A percentile compares a stretch with the other conserved stretches of the same genome.
Evolutionary conservation across 2,888 invertebrate genomes (phyloP).

Genomic region (Sarcophaga carnaria): DNA sequence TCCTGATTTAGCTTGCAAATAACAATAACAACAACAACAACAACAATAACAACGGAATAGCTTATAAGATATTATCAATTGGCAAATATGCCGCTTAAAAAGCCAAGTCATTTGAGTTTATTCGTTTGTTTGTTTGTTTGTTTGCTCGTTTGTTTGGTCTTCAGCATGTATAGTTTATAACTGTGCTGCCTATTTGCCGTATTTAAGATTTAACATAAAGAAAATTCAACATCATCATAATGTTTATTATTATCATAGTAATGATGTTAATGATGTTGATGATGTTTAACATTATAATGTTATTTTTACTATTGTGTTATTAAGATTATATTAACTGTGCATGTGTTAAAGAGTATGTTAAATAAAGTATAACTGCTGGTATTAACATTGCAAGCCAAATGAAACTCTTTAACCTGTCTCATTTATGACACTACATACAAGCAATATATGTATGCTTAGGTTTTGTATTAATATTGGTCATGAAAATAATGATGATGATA

Average conservation of each 20-base stretch:
- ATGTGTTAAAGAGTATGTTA: constrained; percentile 53
- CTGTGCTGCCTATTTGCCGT: constrained; percentile 38
- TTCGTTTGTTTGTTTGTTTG: too few species aligned
- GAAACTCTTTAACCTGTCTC: constrained; percentile 27
- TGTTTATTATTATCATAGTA: constrained; percentile 22
- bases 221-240: constrained; percentile 31
- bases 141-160: background rate
- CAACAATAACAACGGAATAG: background rate
- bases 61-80: constrained; percentile 58
- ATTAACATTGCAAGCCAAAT: constrained; percentile 17
- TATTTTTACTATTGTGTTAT: too few species aligned
- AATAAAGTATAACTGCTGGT: constrained; percentile 59
- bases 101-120: constrained; percentile 1
- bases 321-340: background rate
- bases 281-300: background rate
- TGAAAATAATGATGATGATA: background rate
- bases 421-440: background rate
- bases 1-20: constrained; percentile 55
- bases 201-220: background rate
- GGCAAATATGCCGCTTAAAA: constrained; percentile 54
- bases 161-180: constrained; percentile 36
- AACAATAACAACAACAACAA: background rate
- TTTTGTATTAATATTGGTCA: too few species aligned
- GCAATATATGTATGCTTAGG: too few species aligned
- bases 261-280: constrained; percentile 33